Percentiles rank a stretch among this genome's conserved stretches.
phyloP scores from a whole-genome alignment of 2,113 vertebrate genomes.

The Spilogale gracilis region DNA sequence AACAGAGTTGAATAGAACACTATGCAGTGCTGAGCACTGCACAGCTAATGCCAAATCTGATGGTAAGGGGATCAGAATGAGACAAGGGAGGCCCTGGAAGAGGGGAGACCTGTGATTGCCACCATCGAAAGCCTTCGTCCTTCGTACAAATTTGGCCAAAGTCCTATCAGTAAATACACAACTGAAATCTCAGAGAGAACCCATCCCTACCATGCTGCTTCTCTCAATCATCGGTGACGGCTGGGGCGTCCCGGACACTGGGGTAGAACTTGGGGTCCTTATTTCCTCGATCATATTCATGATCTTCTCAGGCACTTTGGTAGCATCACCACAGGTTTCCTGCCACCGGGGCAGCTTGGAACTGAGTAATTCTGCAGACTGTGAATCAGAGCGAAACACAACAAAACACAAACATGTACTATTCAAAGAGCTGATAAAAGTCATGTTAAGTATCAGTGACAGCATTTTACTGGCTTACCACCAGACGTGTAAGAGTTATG shows the following conservation, averaged over 20 bases:
- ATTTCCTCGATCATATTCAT: constrained; percentile 93
- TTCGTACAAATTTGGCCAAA: not conserved
- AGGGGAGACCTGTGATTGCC: not conserved
- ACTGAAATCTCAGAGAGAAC: rapidly evolving
- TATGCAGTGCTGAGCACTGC: not conserved
- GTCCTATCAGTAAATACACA: not conserved
- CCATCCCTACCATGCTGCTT: constrained; percentile 87
- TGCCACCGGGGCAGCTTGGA: constrained; percentile 94
- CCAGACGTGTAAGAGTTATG: not conserved
- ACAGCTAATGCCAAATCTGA: not conserved
- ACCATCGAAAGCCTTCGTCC: not conserved
- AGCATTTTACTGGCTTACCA: not conserved
- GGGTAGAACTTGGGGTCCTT: constrained; percentile 85
- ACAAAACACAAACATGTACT: not conserved
- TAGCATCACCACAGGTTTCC: constrained; percentile 95
- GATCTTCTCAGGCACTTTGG: constrained; percentile 94
- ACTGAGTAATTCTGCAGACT: constrained; percentile 94
- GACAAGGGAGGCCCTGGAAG: no score
- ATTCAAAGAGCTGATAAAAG: not conserved
- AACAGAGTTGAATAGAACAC: not conserved
- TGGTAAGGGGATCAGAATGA: not conserved
- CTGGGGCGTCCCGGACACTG: constrained; percentile 89
- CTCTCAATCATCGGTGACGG: constrained; percentile 90
- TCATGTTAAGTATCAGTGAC: not conserved
- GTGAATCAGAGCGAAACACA: constrained; percentile 62